phyloP scores from a whole-genome alignment of 2,113 vertebrate species.

The Cheilinus undulatus region DNA sequence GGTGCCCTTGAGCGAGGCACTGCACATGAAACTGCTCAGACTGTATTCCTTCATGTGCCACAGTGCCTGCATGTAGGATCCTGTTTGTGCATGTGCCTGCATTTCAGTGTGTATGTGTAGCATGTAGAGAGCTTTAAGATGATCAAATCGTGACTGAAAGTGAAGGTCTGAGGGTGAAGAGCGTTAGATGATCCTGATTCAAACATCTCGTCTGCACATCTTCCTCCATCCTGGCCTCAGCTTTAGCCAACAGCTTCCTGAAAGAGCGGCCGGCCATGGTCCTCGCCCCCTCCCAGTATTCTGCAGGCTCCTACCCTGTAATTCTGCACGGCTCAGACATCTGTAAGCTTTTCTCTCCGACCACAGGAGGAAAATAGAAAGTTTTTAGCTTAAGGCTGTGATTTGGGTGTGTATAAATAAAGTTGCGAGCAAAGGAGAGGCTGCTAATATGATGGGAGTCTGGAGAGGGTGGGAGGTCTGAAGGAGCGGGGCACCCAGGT shows the following conservation, averaged over 20 bases:
- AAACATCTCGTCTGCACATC: background rate
- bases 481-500: conserved; percentile 34
- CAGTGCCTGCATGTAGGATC: no score
- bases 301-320: conserved; percentile 43
- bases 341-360: conserved; percentile 75
- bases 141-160: no score
- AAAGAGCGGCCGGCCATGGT: conserved; percentile 21
- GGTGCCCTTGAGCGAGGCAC: no score
- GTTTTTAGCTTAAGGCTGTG: conserved; percentile 77
- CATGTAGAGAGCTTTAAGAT: no score
- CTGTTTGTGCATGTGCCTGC: no score
- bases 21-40: no score
- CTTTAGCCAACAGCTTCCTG: conserved; percentile 11
- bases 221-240: background rate
- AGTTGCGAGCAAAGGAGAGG: conserved; percentile 60
- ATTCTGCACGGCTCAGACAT: conserved; percentile 74
- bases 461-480: conserved; percentile 50
- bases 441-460: conserved; percentile 61
- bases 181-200: no score
- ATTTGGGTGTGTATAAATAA: conserved; percentile 83
- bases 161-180: no score
- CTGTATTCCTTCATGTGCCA: no score
- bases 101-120: no score
- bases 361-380: conserved; percentile 81
- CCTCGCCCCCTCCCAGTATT: conserved; percentile 27